phyloP scores from a whole-genome alignment of 1,140 invertebrate genomes.

The Neodiprion fabricii region DNA sequence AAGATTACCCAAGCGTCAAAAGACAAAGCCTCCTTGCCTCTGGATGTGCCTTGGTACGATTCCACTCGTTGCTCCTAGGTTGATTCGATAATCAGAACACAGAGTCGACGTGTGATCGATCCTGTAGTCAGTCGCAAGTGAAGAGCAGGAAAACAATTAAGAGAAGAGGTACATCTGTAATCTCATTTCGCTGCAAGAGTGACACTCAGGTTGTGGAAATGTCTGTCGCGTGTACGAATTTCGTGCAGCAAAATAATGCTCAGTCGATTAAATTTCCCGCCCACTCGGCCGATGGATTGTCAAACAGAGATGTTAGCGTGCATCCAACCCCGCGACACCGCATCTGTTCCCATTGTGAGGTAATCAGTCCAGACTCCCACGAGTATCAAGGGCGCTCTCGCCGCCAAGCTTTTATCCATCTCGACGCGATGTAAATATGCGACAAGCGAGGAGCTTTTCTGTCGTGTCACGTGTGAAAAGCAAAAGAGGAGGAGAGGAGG shows the following conservation, averaged over 20 bases:
- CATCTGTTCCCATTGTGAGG: background rate
- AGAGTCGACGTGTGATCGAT: no score
- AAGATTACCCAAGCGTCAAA: slow-evolving; percentile 25
- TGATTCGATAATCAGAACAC: no score
- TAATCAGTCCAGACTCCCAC: slow-evolving; percentile 3
- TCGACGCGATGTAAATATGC: slow-evolving; percentile 1
- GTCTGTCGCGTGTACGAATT: no score
- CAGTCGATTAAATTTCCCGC: background rate
- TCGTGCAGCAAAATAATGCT: no score
- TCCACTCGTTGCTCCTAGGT: no score
- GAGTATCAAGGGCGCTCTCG: background rate
- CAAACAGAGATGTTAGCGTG: background rate
- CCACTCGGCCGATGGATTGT: background rate
- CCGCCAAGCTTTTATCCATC: slow-evolving; percentile 6
- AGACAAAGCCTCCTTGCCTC: slow-evolving; percentile 21
- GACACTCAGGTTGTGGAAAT: no score
- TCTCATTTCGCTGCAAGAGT: no score
- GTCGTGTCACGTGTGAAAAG: background rate
- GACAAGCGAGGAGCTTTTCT: background rate
- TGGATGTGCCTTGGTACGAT: background rate
- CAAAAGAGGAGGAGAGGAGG: background rate
- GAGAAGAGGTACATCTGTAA: no score
- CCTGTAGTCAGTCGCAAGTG: no score
- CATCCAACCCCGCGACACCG: background rate
- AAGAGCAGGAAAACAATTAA: no score